Base-by-base conservation (phyloP, 2,113 vertebrate species). In the Prionailurus viverrinus region DNA sequence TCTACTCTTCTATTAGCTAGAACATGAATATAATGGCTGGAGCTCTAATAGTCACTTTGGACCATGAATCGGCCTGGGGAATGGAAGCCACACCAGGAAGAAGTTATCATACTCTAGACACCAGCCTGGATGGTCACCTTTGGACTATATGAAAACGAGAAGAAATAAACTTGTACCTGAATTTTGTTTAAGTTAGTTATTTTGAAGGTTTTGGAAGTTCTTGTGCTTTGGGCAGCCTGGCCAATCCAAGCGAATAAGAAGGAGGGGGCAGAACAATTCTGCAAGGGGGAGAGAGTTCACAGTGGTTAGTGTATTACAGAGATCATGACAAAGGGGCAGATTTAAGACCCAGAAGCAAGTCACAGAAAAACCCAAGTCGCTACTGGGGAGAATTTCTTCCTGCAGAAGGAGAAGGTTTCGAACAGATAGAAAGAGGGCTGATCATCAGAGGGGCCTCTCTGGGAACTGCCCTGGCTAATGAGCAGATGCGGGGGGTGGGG, bases 301-400 rank as follows among this genome's bases (percentile, higher is more conserved):
- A 39, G 16, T 94, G 79, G 85, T 58, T 79, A 45, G 79, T 73
- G 12, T 27, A 12, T 31, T 83, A 69, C 53, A 80, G 65, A 90
- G 51, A 33, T 74, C 87, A 81, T 85, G 55, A 97, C 69, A 71
- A 80, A 84, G 53, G 68, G 23, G 63, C 27, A 71, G 65, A 87
- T 84, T 82, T 84, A 91, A 95, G 84, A 85, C 71, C 36, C 16
- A 80, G 48, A 87, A 53, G 80, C 31, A 61, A 92, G 74, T 94
- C 80, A 87, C 61, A 96, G 55, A 69, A 94, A 89, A 74, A 61
- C 9, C 63, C 2, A 21, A 92, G 39, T 19, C 18, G 45, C 14
- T 61, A 48, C 25, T 3, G 19, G 81, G 89, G 65, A 86, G 45
- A 86, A 66, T 8, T 27, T 82, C 36, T 95, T 29, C 25, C 10